phyloP scores from a whole-genome alignment of 2,797 vertebrate species.

The Dicrostonyx torquatus region DNA sequence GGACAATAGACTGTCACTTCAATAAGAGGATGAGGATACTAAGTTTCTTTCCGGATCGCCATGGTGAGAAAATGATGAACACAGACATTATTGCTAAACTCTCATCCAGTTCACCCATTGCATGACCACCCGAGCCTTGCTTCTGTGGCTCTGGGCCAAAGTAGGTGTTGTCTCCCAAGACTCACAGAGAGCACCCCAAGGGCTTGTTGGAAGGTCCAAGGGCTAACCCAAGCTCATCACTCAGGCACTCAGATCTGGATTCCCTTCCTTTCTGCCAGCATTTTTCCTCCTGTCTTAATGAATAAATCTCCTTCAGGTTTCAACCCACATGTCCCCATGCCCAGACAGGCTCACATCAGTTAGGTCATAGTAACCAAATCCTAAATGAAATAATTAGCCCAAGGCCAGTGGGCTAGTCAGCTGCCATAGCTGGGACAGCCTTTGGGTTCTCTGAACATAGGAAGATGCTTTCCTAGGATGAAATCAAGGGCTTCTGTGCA shows the following conservation, averaged over 20 bases:
- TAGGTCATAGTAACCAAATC: conserved; percentile 39
- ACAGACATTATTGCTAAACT: not conserved
- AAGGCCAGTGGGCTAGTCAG: not conserved
- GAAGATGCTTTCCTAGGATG: not conserved
- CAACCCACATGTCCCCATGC: conserved; percentile 2
- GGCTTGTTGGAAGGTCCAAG: not conserved
- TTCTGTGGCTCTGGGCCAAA: not conserved
- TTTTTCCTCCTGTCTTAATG: conserved; percentile 38
- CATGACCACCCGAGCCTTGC: not conserved
- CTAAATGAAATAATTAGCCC: conserved; percentile 58
- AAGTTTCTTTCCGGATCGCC: not conserved
- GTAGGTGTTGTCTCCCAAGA: not conserved
- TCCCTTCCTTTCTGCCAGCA: conserved; percentile 34
- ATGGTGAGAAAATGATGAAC: not conserved
- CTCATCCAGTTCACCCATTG: not conserved
- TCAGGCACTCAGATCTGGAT: conserved; percentile 3
- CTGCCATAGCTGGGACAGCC: not conserved
- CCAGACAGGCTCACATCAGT: conserved; percentile 49
- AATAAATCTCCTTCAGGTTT: conserved; percentile 68
- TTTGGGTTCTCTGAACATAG: not conserved
- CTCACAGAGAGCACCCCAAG: not conserved
- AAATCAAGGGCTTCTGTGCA: not conserved
- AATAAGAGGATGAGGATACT: not conserved
- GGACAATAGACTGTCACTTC: not conserved
- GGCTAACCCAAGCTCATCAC: not conserved